phyloP scores from a whole-genome alignment of 2,113 vertebrate genomes.

The Parus major region DNA sequence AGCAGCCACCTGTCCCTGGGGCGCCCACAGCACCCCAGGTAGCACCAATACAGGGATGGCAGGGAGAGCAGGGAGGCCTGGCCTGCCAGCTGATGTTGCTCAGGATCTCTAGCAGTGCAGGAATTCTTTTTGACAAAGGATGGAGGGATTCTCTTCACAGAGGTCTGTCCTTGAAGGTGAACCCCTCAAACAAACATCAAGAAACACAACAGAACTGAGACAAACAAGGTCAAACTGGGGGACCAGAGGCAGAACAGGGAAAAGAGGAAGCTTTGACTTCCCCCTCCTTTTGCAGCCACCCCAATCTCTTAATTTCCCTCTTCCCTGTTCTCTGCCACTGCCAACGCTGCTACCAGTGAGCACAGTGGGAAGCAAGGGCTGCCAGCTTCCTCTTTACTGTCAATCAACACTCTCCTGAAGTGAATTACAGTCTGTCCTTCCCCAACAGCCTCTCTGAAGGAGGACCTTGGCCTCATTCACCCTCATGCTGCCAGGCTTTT shows the following conservation, averaged over 20 bases:
- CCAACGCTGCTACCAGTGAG: not conserved
- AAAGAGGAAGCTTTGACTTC: not conserved
- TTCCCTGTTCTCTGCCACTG: not conserved
- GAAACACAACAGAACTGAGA: not conserved
- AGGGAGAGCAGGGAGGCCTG: not conserved
- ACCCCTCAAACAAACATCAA: not conserved
- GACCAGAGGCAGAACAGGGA: not conserved
- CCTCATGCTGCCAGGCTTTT: not conserved
- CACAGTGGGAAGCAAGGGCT: not conserved
- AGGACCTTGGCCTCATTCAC: not conserved
- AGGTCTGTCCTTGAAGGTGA: not conserved
- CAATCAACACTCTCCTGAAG: not conserved
- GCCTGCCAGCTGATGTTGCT: not conserved
- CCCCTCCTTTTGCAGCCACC: not conserved
- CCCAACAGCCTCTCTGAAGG: not conserved
- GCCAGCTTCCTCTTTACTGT: not conserved
- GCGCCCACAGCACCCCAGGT: not conserved
- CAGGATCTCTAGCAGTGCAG: not conserved
- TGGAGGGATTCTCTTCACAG: not conserved
- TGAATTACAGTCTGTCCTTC: not conserved
- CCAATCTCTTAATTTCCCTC: not conserved
- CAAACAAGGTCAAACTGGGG: not conserved
- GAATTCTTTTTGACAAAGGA: not conserved
- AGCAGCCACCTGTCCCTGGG: not conserved
- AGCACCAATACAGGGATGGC: fast-evolving